These are phyloP conservation scores for Mercenaria mercenaria DNA, from an alignment of 1,140 invertebrate species.

Conservation along the genomic window DNA sequence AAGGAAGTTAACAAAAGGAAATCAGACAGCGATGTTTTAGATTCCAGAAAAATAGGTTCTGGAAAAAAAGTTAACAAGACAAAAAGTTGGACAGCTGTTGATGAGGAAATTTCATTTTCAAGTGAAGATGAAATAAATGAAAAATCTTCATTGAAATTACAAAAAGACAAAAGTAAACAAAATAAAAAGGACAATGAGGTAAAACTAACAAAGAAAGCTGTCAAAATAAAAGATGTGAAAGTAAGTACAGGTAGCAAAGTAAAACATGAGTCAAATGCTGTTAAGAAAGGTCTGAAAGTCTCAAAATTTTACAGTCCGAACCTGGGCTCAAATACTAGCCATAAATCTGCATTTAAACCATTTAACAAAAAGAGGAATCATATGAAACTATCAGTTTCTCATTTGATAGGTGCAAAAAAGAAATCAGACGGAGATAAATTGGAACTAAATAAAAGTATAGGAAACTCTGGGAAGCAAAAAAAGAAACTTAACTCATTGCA, in stretches of 20 bases:
- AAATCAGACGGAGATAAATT: neutral
- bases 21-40: neutral
- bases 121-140: constrained; percentile 31
- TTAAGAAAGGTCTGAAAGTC: neutral
- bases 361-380: neutral
- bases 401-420: neutral
- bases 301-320: neutral
- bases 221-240: neutral
- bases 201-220: neutral
- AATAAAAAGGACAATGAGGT: neutral
- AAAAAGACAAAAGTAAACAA: neutral
- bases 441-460: neutral
- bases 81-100: constrained; percentile 24
- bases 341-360: constrained; percentile 24
- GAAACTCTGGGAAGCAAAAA: neutral
- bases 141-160: neutral
- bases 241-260: neutral
- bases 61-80: neutral
- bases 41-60: neutral
- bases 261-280: neutral
- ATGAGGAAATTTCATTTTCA: constrained; percentile 40
- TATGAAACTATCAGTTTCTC: constrained; percentile 9
- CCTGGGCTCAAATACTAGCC: neutral
- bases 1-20: neutral
- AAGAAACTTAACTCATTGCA: neutral